These are phyloP conservation scores for Pluvianellus socialis DNA, from an alignment of 2,113 vertebrate species.

Conservation along the genomic window DNA sequence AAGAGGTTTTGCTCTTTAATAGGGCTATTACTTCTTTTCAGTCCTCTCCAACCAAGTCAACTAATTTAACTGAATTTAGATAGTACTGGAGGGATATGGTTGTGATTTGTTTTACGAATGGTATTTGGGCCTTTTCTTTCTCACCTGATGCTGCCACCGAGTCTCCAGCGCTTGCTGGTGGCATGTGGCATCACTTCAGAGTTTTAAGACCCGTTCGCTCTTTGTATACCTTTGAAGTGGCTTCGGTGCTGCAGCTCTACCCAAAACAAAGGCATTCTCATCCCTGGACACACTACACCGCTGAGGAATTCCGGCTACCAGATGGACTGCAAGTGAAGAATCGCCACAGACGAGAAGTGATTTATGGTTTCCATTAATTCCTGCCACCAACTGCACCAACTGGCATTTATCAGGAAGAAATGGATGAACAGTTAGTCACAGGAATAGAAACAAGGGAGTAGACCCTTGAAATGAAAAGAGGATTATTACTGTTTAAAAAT, in stretches of 20 bases:
- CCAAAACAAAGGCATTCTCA: constrained; percentile 24
- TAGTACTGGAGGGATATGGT: neutral
- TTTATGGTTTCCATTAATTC: constrained; percentile 6
- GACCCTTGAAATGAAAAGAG: neutral
- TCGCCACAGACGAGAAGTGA: neutral
- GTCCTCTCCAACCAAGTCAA: neutral
- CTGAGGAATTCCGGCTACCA: neutral
- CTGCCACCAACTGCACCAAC: neutral
- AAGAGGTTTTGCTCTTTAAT: neutral
- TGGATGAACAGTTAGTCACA: neutral
- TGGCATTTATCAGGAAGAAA: neutral
- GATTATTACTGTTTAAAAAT: neutral
- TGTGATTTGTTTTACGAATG: neutral
- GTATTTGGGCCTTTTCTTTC: neutral
- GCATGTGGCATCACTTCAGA: neutral
- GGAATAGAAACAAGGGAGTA: neutral
- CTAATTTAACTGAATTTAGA: neutral
- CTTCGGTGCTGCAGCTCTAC: neutral
- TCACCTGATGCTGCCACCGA: neutral
- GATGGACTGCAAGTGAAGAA: neutral
- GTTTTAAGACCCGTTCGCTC: neutral
- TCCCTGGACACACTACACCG: neutral
- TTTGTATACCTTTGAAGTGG: neutral
- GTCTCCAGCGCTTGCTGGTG: accelerated
- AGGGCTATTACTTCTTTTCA: neutral